Evolutionary conservation across 1,140 invertebrate species (phyloP).

Genomic region (Drosophila asahinai): DNA sequence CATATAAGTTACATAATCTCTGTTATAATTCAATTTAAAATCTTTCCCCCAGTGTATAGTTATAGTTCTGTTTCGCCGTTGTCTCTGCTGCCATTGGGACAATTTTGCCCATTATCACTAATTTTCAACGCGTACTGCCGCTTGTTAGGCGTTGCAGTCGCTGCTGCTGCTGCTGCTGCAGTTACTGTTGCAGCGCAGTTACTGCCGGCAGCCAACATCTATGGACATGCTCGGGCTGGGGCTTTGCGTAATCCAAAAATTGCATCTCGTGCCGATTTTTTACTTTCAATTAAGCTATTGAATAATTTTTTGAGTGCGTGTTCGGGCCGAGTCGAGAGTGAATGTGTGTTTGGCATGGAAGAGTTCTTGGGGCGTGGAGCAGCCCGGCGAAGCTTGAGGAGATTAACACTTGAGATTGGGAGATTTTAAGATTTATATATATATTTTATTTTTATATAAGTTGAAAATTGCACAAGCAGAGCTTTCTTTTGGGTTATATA

Average conservation of each 20-base stretch:
- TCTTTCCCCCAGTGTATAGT: constrained; percentile 12
- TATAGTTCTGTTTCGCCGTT: constrained; percentile 34
- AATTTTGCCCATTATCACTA: constrained; percentile 83
- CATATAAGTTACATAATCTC: not conserved
- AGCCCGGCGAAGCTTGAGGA: not conserved
- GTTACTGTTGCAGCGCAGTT: constrained; percentile 24
- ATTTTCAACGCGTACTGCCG: constrained; percentile 69
- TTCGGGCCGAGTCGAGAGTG: constrained; percentile 64
- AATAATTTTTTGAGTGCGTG: constrained; percentile 80
- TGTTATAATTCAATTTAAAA: not conserved
- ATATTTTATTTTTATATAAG: constrained; percentile 22
- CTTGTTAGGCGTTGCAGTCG: constrained; percentile 68
- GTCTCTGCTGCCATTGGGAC: constrained; percentile 70
- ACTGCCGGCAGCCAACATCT: constrained; percentile 34
- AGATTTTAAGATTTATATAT: constrained; percentile 1
- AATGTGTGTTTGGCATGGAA: constrained; percentile 38
- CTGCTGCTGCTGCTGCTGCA: constrained; percentile 12
- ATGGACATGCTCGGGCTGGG: constrained; percentile 59
- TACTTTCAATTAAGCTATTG: constrained; percentile 83
- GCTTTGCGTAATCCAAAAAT: constrained; percentile 79
- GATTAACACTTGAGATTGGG: constrained; percentile 12
- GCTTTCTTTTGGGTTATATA: not conserved
- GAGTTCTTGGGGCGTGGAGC: constrained; percentile 45
- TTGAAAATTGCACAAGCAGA: not conserved
- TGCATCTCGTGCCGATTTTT: constrained; percentile 76